Conservation (phyloP, 2,113 vertebrate genomes). For the Condylura cristata region DNA sequence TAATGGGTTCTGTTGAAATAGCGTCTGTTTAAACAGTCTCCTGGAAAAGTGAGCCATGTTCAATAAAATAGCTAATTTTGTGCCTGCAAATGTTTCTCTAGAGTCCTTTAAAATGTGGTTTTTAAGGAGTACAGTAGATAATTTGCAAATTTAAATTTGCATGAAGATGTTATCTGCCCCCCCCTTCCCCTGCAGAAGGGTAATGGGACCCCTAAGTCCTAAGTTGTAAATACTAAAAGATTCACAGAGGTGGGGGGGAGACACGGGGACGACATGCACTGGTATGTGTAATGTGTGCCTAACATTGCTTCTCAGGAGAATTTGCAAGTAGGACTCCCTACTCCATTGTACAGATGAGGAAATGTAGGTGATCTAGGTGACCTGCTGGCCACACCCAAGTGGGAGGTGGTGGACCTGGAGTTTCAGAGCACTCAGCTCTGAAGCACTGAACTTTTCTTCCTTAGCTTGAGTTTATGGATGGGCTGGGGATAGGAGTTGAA, state of each 20-base stretch:
- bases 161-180: not conserved
- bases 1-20: slow-evolving; percentile 67
- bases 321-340: not conserved
- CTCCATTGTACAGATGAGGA: not conserved
- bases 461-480: not conserved
- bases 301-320: not conserved
- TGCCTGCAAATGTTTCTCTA: slow-evolving; percentile 51
- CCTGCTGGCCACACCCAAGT: not conserved
- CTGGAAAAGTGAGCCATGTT: slow-evolving; percentile 57
- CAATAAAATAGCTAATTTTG: slow-evolving; percentile 59
- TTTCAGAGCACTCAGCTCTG: not conserved
- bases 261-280: too few species aligned
- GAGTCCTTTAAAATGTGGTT: slow-evolving; percentile 52
- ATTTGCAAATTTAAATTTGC: not conserved
- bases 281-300: not conserved
- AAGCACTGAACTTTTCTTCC: not conserved
- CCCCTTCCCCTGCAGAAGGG: too few species aligned
- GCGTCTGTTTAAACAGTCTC: slow-evolving; percentile 74
- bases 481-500: not conserved
- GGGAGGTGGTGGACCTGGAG: not conserved
- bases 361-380: not conserved
- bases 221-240: slow-evolving; percentile 9
- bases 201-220: not conserved
- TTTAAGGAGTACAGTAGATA: slow-evolving; percentile 27
- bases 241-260: too few species aligned